phyloP scores from a whole-genome alignment of 2,888 invertebrate genomes.

The Hedya salicella region DNA sequence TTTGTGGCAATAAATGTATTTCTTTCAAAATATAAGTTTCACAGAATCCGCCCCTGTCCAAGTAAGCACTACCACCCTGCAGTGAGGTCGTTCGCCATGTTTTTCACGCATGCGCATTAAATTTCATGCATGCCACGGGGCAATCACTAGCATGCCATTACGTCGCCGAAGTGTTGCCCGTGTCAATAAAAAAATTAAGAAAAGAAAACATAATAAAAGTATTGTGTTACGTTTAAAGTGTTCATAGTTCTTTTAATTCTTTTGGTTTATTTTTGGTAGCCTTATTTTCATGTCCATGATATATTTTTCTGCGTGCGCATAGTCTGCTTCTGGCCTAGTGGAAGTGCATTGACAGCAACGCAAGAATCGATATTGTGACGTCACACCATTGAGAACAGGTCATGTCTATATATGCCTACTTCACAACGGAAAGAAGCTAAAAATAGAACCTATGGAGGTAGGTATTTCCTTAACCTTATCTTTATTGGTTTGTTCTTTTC shows the following conservation, averaged over 20 bases:
- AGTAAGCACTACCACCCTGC: conserved; percentile 65
- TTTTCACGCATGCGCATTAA: conserved; percentile 77
- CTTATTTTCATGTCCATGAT: not conserved
- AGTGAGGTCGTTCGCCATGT: conserved; percentile 76
- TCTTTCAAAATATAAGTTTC: not conserved
- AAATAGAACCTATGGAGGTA: conserved; percentile 26
- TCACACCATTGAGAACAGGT: conserved; percentile 72
- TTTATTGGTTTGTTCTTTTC: too few relatives aligned
- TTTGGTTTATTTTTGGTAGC: not conserved
- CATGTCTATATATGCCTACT: conserved; percentile 49
- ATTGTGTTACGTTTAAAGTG: not conserved
- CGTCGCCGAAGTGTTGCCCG: conserved; percentile 59
- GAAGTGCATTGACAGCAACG: conserved; percentile 62
- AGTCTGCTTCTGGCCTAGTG: conserved; percentile 50
- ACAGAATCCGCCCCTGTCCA: conserved; percentile 60
- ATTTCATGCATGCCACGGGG: conserved; percentile 57
- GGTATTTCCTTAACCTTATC: not conserved
- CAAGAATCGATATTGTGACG: conserved; percentile 77
- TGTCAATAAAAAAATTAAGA: conserved; percentile 23
- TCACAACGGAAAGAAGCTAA: conserved; percentile 54
- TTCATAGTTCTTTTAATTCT: not conserved
- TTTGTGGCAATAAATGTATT: too few relatives aligned
- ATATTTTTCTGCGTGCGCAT: conserved; percentile 58
- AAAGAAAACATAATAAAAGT: not conserved
- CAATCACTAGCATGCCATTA: conserved; percentile 73